phyloP scores from a whole-genome alignment of 2,888 invertebrate genomes.

The Augochlorella aurata region DNA sequence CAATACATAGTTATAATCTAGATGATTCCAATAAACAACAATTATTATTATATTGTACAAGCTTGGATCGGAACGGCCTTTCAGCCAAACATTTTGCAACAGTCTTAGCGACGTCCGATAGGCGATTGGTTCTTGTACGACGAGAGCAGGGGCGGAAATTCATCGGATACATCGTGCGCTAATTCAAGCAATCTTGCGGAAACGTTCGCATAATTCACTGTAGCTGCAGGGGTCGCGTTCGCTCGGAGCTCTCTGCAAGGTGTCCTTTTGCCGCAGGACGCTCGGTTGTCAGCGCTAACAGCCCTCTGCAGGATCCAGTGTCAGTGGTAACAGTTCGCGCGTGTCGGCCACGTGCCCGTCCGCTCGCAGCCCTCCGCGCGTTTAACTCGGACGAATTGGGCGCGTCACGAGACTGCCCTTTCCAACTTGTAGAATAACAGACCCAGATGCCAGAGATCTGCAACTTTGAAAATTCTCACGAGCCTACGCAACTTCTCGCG shows the following conservation, averaged over 20 bases:
- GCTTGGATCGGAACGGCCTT: no score
- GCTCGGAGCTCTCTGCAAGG: slow-evolving; percentile 56
- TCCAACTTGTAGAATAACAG: slow-evolving; percentile 60
- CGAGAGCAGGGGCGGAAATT: not conserved
- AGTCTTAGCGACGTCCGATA: no score
- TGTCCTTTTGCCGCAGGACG: slow-evolving; percentile 48
- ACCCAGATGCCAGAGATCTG: slow-evolving; percentile 60
- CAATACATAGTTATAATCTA: no score
- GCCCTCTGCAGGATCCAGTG: slow-evolving; percentile 43
- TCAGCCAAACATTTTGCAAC: no score
- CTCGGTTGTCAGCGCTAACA: slow-evolving; percentile 39
- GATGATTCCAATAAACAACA: no score
- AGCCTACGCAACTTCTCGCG: not conserved
- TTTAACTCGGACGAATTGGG: slow-evolving; percentile 65
- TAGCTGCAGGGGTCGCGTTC: slow-evolving; percentile 4
- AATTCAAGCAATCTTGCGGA: slow-evolving; percentile 33
- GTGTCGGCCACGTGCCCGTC: slow-evolving; percentile 72
- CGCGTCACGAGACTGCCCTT: slow-evolving; percentile 59
- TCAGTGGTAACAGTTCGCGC: slow-evolving; percentile 71
- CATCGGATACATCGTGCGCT: not conserved
- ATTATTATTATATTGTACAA: no score
- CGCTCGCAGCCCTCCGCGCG: slow-evolving; percentile 54
- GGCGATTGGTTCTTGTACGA: not conserved
- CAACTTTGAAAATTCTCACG: slow-evolving; percentile 55
- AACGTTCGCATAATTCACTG: slow-evolving; percentile 45